Percentiles rank a stretch among this genome's conserved stretches.
Evolutionary conservation across 2,797 vertebrate species (phyloP).

Genomic region (Acanthopagrus latus): DNA sequence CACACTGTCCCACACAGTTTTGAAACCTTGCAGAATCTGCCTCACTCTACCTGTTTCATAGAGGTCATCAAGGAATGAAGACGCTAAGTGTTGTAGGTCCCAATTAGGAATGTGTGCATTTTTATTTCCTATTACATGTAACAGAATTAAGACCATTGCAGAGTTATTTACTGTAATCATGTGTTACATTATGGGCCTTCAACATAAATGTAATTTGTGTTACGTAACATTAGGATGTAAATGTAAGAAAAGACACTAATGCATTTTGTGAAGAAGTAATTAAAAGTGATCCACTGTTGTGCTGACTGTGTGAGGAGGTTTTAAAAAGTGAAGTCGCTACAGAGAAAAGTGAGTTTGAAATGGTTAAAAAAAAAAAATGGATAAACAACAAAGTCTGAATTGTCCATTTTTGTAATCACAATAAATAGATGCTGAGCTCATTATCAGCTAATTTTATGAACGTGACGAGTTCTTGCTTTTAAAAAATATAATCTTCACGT

Average conservation of each 20-base stretch:
- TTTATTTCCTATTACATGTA: not conserved
- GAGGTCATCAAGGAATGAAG: not conserved
- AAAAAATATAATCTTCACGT: slow-evolving; percentile 32
- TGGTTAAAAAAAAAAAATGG: not conserved
- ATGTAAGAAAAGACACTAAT: no score
- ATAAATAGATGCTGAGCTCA: slow-evolving; percentile 43
- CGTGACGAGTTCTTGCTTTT: not conserved
- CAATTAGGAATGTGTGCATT: not conserved
- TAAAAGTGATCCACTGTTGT: not conserved
- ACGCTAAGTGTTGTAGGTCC: not conserved
- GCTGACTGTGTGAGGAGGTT: not conserved
- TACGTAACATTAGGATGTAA: not conserved
- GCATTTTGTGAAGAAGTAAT: not conserved
- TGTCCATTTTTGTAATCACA: slow-evolving; percentile 16
- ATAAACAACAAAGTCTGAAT: not conserved
- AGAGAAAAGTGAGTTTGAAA: not conserved
- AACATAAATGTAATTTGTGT: no score
- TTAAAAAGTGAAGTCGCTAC: not conserved
- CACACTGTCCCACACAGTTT: not conserved
- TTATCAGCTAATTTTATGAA: slow-evolving; percentile 11
- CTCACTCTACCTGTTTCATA: not conserved
- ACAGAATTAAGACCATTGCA: not conserved
- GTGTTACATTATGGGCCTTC: not conserved
- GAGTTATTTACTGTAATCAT: not conserved
- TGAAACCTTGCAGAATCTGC: not conserved